Evolutionary conservation across 2,888 invertebrate species (phyloP).

Genomic region (Mesorhabditis sp.): DNA sequence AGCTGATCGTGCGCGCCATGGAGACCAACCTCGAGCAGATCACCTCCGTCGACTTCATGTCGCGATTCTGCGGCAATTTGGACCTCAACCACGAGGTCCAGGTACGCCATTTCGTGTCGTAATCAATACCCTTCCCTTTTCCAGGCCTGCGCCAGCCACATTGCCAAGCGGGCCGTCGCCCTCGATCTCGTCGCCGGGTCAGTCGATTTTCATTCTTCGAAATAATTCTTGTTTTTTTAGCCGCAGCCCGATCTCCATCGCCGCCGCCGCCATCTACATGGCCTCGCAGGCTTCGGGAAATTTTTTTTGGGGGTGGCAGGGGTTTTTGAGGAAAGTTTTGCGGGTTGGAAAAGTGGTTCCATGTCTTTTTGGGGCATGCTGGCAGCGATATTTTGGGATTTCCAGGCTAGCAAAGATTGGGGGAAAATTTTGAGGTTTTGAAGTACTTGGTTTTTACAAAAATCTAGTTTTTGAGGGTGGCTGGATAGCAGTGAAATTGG

Average conservation of each 20-base stretch:
- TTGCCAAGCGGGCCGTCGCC: constrained; percentile 91
- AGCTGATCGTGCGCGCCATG: constrained; percentile 86
- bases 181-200: constrained; percentile 92
- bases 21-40: constrained; percentile 95
- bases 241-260: constrained; percentile 93
- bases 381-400: too few relatives aligned
- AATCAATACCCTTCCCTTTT: not conserved
- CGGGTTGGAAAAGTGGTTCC: too few relatives aligned
- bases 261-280: constrained; percentile 98
- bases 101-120: constrained; percentile 8
- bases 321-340: not conserved
- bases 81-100: constrained; percentile 65
- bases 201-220: constrained; percentile 10
- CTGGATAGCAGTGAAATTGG: too few relatives aligned
- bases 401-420: too few relatives aligned
- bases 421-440: too few relatives aligned
- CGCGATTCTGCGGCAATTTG: constrained; percentile 87
- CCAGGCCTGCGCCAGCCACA: constrained; percentile 79
- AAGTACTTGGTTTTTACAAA: too few relatives aligned
- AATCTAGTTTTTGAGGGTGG: too few relatives aligned
- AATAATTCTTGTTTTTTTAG: constrained; percentile 45
- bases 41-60: constrained; percentile 94
- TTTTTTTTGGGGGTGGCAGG: not conserved
- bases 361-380: too few relatives aligned
- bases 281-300: constrained; percentile 88